Conservation (phyloP, 2,797 vertebrate genomes). For the Kryptopterus vitreolus region DNA sequence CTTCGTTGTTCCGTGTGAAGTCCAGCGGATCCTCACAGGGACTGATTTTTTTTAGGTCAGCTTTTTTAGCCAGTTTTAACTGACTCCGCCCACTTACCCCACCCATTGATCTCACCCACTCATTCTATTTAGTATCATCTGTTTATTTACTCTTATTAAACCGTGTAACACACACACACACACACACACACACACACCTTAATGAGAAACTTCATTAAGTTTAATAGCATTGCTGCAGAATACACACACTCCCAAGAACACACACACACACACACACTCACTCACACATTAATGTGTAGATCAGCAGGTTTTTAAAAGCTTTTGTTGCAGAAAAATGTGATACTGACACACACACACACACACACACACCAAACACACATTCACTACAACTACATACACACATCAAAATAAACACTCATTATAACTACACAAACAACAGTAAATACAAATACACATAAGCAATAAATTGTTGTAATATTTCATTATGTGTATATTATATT, state of each 20-base stretch:
- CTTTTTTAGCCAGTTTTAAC: not conserved
- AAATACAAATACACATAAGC: constrained; percentile 19
- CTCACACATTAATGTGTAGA: not conserved
- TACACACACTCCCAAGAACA: not conserved
- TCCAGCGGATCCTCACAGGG: not conserved
- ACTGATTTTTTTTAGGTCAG: not conserved
- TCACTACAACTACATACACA: not conserved
- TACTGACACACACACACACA: not conserved
- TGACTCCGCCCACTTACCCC: not conserved
- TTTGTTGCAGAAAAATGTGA: constrained; percentile 1
- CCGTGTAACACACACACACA: not conserved
- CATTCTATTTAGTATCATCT: not conserved
- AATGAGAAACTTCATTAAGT: too few species aligned
- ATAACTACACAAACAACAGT: not conserved
- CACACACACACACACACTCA: not conserved
- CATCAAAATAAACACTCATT: not conserved
- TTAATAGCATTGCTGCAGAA: not conserved
- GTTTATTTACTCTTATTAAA: not conserved
- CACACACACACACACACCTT: not conserved
- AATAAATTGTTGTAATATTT: not conserved
- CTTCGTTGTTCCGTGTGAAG: not conserved
- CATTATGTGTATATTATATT: not conserved
- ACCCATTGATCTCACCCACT: not conserved
- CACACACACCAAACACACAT: not conserved
- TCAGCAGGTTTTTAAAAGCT: not conserved